Percentiles rank a stretch among this genome's conserved stretches.
Evolutionary conservation across 2,113 vertebrate genomes (phyloP).

Genomic region (Podilymbus podiceps): DNA sequence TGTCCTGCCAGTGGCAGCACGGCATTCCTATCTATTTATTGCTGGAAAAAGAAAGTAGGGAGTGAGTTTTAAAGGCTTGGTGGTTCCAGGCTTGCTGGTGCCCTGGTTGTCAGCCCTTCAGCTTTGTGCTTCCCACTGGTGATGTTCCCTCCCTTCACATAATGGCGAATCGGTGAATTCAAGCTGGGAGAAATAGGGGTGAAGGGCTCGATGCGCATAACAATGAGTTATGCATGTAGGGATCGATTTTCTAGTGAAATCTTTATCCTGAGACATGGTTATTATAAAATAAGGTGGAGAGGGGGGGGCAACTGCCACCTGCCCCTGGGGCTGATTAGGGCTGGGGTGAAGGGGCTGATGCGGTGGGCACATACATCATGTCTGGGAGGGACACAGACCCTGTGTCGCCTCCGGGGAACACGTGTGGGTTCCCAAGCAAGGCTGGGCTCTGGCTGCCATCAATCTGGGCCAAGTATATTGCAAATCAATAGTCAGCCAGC

Average conservation of each 20-base stretch:
- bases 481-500: conserved; percentile 32
- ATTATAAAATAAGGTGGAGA: not conserved
- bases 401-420: not conserved
- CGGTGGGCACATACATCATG: not conserved
- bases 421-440: not conserved
- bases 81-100: accelerated
- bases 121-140: not conserved
- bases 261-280: conserved; percentile 2
- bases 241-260: conserved; percentile 50
- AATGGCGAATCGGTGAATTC: not conserved
- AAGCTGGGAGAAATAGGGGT: not conserved
- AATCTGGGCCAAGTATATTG: conserved; percentile 39
- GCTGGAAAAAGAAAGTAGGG: not conserved
- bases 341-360: not conserved
- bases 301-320: not conserved
- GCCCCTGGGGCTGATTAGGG: not conserved
- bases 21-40: not conserved
- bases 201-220: not conserved
- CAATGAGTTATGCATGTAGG: not conserved
- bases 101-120: not conserved
- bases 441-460: not conserved
- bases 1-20: not conserved
- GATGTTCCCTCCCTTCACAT: not conserved
- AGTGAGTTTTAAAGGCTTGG: not conserved
- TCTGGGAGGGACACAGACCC: not conserved